phyloP scores from a whole-genome alignment of 53 echinoderm and acorn worm species.

The Glandiceps talaboti region DNA sequence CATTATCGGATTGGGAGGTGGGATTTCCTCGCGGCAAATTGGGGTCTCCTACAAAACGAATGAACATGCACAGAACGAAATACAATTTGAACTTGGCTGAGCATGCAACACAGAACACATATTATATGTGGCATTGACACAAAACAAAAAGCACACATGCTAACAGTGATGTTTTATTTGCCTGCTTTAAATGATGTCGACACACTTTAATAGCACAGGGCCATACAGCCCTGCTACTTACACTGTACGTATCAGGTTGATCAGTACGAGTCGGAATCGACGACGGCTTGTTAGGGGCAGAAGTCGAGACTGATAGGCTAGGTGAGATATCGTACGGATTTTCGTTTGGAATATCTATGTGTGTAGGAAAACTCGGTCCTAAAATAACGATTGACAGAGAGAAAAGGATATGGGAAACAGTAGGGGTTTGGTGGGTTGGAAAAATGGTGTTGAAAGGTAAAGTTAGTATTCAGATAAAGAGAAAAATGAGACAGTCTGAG shows the following conservation, averaged over 20 bases:
- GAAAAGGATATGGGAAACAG: not conserved
- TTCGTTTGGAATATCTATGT: too few species aligned
- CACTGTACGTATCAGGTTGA: not conserved
- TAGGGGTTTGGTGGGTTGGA: not conserved
- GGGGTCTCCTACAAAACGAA: not conserved
- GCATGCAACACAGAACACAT: not conserved
- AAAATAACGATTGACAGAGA: not conserved
- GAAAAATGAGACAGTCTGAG: too few species aligned
- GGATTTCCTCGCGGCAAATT: not conserved
- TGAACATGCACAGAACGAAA: not conserved
- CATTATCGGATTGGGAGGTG: not conserved
- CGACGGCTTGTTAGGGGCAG: not conserved
- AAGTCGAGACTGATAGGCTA: too few species aligned
- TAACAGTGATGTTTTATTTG: not conserved
- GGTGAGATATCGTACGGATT: too few species aligned
- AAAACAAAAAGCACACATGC: not conserved
- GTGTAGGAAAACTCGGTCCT: not conserved
- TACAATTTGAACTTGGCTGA: not conserved
- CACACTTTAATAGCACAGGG: too few species aligned
- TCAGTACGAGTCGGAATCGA: not conserved
- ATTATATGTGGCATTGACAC: not conserved
- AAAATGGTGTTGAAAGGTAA: not conserved
- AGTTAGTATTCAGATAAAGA: not conserved
- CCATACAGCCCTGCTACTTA: not conserved
- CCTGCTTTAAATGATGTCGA: not conserved